Conservation (phyloP, 2,113 vertebrate genomes). For the Ceuthmochares aereus region DNA sequence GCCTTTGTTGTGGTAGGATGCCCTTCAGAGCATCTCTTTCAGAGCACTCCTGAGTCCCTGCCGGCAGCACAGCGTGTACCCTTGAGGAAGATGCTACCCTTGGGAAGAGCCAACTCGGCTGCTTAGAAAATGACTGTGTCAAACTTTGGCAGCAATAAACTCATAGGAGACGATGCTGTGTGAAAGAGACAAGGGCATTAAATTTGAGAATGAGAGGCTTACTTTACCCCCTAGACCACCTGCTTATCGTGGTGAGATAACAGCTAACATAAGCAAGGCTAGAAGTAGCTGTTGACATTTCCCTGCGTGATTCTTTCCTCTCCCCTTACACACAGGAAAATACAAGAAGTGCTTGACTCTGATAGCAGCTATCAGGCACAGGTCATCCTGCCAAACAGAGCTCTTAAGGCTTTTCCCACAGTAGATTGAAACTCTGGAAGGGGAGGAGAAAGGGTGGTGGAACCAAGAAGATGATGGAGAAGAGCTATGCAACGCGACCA, state of each 20-base stretch:
- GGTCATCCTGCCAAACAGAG: not conserved
- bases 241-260: conserved; percentile 6
- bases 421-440: not conserved
- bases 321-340: not conserved
- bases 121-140: not conserved
- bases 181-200: not conserved
- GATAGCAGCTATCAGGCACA: not conserved
- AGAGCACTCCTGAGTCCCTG: not conserved
- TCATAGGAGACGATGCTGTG: not conserved
- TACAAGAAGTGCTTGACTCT: not conserved
- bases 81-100: not conserved
- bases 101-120: not conserved
- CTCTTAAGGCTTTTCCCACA: not conserved
- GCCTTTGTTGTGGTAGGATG: not conserved
- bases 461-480: not conserved
- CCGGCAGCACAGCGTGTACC: not conserved
- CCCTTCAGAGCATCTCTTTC: not conserved
- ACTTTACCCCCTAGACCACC: not conserved
- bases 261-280: not conserved
- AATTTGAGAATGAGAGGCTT: not conserved
- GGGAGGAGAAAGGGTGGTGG: not conserved
- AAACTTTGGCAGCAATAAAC: not conserved
- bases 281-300: conserved; percentile 16
- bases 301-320: not conserved
- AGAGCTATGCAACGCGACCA: not conserved